A percentile compares a stretch with the other conserved stretches of the same genome.
These are phyloP conservation scores for Oryzias sinensis DNA, from an alignment of 2,797 vertebrate genomes.

Conservation along the genomic window DNA sequence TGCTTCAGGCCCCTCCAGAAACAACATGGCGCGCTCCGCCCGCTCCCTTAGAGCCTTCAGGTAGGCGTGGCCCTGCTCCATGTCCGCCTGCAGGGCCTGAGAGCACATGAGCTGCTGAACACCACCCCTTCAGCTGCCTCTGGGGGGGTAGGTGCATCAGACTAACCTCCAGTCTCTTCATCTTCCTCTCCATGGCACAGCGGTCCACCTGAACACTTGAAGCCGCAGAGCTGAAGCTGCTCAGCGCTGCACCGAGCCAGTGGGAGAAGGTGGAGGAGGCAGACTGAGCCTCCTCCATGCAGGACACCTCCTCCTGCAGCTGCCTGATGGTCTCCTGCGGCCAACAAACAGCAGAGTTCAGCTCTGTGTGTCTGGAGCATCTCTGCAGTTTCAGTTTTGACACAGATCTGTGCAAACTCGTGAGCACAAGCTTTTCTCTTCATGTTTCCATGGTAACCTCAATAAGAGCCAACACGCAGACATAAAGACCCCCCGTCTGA, in stretches of 20 bases:
- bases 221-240: slow-evolving; percentile 83
- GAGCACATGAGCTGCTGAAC: slow-evolving; percentile 7
- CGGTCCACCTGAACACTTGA: slow-evolving; percentile 84
- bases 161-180: slow-evolving; percentile 91
- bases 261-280: slow-evolving; percentile 85
- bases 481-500: too few species aligned
- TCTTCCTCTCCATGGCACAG: slow-evolving; percentile 86
- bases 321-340: slow-evolving; percentile 90
- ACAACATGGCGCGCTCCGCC: slow-evolving; percentile 81
- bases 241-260: slow-evolving; percentile 86
- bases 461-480: too few species aligned
- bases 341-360: not conserved
- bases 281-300: slow-evolving; percentile 86
- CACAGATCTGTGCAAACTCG: too few species aligned
- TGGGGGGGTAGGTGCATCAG: not conserved
- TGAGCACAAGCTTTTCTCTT: too few species aligned
- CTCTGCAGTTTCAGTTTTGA: too few species aligned
- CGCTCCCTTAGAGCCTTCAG: slow-evolving; percentile 90
- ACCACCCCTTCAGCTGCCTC: not conserved
- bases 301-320: slow-evolving; percentile 89
- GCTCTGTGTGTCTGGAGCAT: too few species aligned
- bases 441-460: too few species aligned
- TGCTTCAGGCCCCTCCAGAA: slow-evolving; percentile 81
- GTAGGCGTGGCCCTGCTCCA: slow-evolving; percentile 89
- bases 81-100: slow-evolving; percentile 83